phyloP scores from a whole-genome alignment of 2,797 vertebrate genomes.

The Paratrypauchen microcephalus region DNA sequence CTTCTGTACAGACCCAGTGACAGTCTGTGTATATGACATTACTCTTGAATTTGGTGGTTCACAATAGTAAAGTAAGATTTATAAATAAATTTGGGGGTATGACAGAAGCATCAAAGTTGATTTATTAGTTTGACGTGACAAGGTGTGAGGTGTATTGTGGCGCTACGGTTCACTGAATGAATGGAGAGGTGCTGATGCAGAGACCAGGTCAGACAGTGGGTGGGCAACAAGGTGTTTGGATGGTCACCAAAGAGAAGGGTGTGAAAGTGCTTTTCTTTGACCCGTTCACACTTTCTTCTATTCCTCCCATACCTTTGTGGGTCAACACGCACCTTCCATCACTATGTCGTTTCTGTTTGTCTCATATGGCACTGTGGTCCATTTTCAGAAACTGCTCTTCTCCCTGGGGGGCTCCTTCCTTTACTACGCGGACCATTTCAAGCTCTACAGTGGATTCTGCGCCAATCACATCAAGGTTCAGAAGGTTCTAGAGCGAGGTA shows the following conservation, averaged over 20 bases:
- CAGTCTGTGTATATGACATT: not conserved
- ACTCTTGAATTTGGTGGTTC: conserved; percentile 19
- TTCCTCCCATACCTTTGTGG: conserved; percentile 16
- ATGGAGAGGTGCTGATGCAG: conserved; percentile 51
- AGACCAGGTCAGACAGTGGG: conserved; percentile 27
- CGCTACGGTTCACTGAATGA: conserved; percentile 34
- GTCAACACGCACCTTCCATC: conserved; percentile 23
- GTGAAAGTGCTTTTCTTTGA: conserved; percentile 30
- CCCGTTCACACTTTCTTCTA: conserved; percentile 52
- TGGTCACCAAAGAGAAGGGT: conserved; percentile 27
- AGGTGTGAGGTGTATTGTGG: conserved; percentile 56
- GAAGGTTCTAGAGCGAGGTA: conserved; percentile 97
- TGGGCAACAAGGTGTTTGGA: conserved; percentile 21
- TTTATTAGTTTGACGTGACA: conserved; percentile 48
- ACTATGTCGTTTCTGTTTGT: conserved; percentile 15
- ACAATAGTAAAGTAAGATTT: conserved; percentile 21
- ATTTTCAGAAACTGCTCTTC: conserved; percentile 91
- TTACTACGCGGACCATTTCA: conserved; percentile 98
- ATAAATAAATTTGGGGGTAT: conserved; percentile 48
- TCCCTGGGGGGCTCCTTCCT: conserved; percentile 97
- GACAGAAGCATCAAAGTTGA: conserved; percentile 42
- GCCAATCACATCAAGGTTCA: conserved; percentile 98
- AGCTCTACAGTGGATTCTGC: conserved; percentile 97
- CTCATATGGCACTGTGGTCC: conserved; percentile 16
- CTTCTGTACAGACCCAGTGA: conserved; percentile 14